Evolutionary conservation across 2,797 vertebrate genomes (phyloP).

Genomic region (Hyperoplus lanceolatus): DNA sequence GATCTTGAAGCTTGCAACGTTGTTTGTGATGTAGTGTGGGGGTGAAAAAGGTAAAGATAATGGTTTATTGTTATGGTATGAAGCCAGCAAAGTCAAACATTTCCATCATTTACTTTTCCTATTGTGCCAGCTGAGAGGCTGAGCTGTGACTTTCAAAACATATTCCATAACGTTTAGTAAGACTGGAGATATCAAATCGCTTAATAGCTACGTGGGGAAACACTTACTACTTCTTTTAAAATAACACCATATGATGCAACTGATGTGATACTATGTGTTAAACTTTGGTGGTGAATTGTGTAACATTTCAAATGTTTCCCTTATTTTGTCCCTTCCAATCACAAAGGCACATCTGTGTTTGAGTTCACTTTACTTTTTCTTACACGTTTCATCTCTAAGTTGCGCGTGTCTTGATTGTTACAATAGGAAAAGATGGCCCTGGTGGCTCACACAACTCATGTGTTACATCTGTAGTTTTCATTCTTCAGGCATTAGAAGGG

Average conservation of each 20-base stretch:
- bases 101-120: neutral
- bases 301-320: neutral
- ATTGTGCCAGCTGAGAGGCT: neutral
- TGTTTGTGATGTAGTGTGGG: neutral
- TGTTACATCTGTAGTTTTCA: neutral
- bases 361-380: neutral
- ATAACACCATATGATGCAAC: slow-evolving; percentile 29
- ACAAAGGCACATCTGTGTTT: neutral
- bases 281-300: neutral
- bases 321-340: neutral
- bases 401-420: neutral
- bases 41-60: neutral
- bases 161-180: slow-evolving; percentile 36
- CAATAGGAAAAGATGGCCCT: neutral
- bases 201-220: slow-evolving; percentile 5
- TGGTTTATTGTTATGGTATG: neutral
- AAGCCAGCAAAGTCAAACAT: neutral
- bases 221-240: slow-evolving; percentile 16
- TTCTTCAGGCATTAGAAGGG: neutral
- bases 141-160: slow-evolving; percentile 4
- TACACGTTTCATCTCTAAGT: neutral
- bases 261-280: neutral
- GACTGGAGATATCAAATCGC: slow-evolving; percentile 23
- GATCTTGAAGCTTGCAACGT: neutral
- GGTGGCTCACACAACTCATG: neutral